Conservation (phyloP, 2,888 invertebrate genomes). For the Drosophila antonietae region DNA sequence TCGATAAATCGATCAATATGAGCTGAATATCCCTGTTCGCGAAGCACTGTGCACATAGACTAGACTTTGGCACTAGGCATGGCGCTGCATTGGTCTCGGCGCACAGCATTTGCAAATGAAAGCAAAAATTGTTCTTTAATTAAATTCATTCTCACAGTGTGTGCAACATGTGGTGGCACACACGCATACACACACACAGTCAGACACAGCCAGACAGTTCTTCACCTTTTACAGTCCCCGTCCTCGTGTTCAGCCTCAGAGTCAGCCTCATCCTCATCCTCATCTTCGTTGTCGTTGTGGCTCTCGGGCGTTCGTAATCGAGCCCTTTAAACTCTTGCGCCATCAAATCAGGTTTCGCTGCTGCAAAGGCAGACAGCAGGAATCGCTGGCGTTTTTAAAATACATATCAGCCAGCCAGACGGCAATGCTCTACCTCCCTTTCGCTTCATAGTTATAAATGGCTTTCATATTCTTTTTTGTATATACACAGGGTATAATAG, state of each 20-base stretch:
- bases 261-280: constrained; percentile 14
- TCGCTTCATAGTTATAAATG: constrained; percentile 56
- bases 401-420: constrained; percentile 33
- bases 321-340: constrained; percentile 77
- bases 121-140: constrained; percentile 70
- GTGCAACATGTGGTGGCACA: constrained; percentile 76
- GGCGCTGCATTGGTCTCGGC: constrained; percentile 76
- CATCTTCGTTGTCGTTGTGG: constrained; percentile 7
- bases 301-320: constrained; percentile 55
- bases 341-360: constrained; percentile 73
- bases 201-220: neutral
- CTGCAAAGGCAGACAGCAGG: constrained; percentile 61
- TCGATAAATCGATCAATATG: neutral
- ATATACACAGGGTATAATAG: too few species aligned
- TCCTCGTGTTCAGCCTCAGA: constrained; percentile 15
- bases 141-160: constrained; percentile 80
- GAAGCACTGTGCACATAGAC: constrained; percentile 49
- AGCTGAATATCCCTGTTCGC: neutral
- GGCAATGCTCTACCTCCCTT: constrained; percentile 21
- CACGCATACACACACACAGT: neutral
- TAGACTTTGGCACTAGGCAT: constrained; percentile 75
- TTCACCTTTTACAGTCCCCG: constrained; percentile 11
- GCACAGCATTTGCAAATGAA: constrained; percentile 53
- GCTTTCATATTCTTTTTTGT: constrained; percentile 48
- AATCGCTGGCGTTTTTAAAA: constrained; percentile 74